A percentile compares a stretch with the other conserved stretches of the same genome.
Evolutionary conservation across 1,140 invertebrate species (phyloP).

Genomic region (Tetramorium alpestre): DNA sequence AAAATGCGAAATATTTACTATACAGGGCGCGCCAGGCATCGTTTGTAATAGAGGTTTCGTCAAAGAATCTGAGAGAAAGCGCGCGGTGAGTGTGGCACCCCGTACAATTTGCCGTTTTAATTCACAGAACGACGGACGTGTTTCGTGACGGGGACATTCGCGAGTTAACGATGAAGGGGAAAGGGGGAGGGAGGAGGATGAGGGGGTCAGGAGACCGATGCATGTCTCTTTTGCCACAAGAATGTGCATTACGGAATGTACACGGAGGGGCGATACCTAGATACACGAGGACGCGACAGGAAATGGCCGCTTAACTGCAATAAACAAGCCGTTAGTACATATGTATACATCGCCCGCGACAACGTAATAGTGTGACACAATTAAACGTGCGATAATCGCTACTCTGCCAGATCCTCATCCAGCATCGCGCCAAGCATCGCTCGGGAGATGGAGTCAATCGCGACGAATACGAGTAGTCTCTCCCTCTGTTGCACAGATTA

Average conservation of each 20-base stretch:
- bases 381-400: conserved; percentile 48
- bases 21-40: not conserved
- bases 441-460: not conserved
- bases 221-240: conserved; percentile 20
- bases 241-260: conserved; percentile 33
- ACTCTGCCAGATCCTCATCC: not conserved
- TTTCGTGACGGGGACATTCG: not conserved
- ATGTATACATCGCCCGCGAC: conserved; percentile 20
- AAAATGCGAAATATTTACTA: conserved; percentile 4
- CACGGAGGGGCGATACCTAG: conserved; percentile 38
- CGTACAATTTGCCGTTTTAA: conserved; percentile 38
- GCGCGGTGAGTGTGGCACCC: not conserved
- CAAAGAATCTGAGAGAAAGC: conserved; percentile 12
- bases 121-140: not conserved
- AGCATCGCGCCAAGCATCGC: not conserved
- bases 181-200: too few species aligned
- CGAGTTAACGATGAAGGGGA: not conserved
- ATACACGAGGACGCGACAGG: conserved; percentile 74
- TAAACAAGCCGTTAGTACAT: conserved; percentile 75
- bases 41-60: not conserved
- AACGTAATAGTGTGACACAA: conserved; percentile 16
- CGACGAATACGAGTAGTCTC: not conserved
- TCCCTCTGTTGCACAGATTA: not conserved
- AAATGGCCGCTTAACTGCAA: conserved; percentile 81
- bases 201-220: not conserved